phyloP scores from a whole-genome alignment of 2,797 vertebrate genomes.

The Chelonia mydas region DNA sequence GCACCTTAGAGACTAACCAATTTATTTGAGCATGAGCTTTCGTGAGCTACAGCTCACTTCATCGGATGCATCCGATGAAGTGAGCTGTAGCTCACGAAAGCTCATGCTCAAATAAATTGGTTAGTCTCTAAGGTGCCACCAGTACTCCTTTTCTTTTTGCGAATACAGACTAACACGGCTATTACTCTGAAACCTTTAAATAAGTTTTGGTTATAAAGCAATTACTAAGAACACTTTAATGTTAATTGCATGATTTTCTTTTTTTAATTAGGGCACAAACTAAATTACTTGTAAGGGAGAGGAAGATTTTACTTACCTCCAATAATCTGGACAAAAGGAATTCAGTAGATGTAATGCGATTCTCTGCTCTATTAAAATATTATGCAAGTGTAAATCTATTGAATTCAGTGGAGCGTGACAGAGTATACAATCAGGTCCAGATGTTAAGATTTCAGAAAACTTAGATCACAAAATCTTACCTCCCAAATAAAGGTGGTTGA shows the following conservation, averaged over 20 bases:
- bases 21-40: too few species aligned
- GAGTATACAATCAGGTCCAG: background rate
- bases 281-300: background rate
- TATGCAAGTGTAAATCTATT: background rate
- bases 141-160: too few species aligned
- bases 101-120: too few species aligned
- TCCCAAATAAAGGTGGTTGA: background rate
- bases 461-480: conserved; percentile 11
- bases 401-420: conserved; percentile 1
- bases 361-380: background rate
- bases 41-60: too few species aligned
- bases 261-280: background rate
- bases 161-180: too few species aligned
- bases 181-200: too few species aligned
- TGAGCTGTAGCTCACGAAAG: too few species aligned
- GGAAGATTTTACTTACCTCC: background rate
- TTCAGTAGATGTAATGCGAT: background rate
- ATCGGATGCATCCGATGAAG: too few species aligned
- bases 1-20: too few species aligned
- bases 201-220: background rate
- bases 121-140: too few species aligned
- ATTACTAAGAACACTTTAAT: background rate
- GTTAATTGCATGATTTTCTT: background rate
- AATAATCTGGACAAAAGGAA: background rate
- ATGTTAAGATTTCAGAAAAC: conserved; percentile 27